phyloP scores from a whole-genome alignment of 2,797 vertebrate species.

The Tarsius wallacei region DNA sequence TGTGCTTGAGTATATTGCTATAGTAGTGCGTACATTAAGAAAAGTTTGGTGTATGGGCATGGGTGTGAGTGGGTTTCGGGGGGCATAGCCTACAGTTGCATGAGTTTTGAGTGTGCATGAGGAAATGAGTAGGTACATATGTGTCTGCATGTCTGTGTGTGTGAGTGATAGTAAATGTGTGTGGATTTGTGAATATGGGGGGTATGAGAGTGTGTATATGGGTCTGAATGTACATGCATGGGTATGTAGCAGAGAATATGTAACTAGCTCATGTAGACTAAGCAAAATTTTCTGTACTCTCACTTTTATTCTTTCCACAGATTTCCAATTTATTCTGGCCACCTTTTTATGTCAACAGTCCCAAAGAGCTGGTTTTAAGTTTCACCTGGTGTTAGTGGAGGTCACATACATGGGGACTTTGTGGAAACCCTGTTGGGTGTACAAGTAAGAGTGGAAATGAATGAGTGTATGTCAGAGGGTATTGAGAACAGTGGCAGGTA shows the following conservation, averaged over 20 bases:
- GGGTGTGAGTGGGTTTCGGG: not conserved
- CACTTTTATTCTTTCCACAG: not conserved
- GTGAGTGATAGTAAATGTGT: not conserved
- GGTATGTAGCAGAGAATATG: not conserved
- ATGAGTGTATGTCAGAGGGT: not conserved
- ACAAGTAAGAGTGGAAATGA: not conserved
- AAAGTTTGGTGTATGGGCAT: not conserved
- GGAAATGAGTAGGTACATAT: not conserved
- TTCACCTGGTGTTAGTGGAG: not conserved
- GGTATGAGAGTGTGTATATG: not conserved
- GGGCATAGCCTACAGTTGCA: not conserved
- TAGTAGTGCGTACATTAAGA: not conserved
- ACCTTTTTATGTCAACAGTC: not conserved
- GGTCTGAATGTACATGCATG: not conserved
- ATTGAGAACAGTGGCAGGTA: accelerated
- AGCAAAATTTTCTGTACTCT: not conserved
- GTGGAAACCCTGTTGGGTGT: not conserved
- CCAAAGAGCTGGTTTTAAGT: not conserved
- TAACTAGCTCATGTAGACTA: not conserved
- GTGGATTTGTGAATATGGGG: not conserved
- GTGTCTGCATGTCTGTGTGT: not conserved
- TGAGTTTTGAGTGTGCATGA: not conserved
- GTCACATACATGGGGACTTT: not conserved
- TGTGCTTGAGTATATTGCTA: not conserved
- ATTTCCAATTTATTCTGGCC: not conserved